Evolutionary conservation across 2,797 vertebrate genomes (phyloP), one percentile per base, ranked within the genome.

Genomic region (Notolepis coatsorum): DNA sequence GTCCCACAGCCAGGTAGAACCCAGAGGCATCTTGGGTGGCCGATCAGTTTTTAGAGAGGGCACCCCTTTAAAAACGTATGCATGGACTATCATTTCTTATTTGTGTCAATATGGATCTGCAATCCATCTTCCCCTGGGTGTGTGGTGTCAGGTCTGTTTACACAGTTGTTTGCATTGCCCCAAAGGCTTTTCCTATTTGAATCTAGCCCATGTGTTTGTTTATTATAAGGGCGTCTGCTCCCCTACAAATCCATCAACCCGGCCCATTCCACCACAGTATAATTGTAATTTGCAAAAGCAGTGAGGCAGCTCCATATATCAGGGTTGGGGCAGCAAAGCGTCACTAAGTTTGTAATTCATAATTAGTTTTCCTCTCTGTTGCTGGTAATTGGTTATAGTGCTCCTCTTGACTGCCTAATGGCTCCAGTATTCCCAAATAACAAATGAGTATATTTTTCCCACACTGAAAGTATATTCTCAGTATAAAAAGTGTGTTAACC

Each of bases 231-330:
- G 65, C 61, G 78, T 66, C 66, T 35, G 49, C 10, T 41, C 15
- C 75, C 77, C 79, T 69, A 71, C 84, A 82, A 88, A 84, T 84
- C 79, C 73, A 76, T 82, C 85, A 89, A 69, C 74, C 48, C 23
- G 10, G 59, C 68, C 66, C 49, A 56, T 77, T 82, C 65, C 73
- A 64, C 75, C 51, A 48, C 42, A 39, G 72, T 46, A 52, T 68
- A 69, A 89, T 77, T 85, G 75, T 73, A 87, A 87, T 91, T 91
- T 89, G 79, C 81, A 66, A 69, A 80, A 3, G 79, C 84, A 87
- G 76, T 28, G 69, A 79, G 70, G 80, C 85, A 80, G 69, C 57
- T 68, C 74, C 57, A 43, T 73, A 31, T 81, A 74, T 65, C 73
- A 65, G 47, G 42, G 61, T 70, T 59, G 49, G 47, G 7, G 78